Percentiles rank a stretch among this genome's conserved stretches.
Conservation (phyloP, 1,140 invertebrate species). For the Octopus sinensis region DNA sequence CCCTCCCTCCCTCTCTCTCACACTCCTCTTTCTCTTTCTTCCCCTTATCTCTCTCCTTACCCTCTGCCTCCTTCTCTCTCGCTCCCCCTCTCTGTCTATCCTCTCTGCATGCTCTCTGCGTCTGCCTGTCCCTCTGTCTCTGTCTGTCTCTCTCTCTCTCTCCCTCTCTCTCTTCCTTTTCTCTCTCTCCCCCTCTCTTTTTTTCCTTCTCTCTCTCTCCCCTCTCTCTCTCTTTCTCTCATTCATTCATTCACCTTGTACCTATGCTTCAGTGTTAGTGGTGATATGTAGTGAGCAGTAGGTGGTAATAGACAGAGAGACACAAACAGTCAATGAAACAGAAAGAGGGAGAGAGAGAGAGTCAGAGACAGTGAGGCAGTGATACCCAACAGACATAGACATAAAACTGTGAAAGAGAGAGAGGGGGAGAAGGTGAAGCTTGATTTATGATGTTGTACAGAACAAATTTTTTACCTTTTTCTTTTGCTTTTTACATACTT, state of each 20-base stretch:
- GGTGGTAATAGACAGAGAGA: no score
- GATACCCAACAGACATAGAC: no score
- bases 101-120: constrained; percentile 11
- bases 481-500: constrained; percentile 8
- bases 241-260: neutral
- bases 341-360: no score
- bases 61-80: constrained; percentile 1
- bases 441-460: no score
- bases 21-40: neutral
- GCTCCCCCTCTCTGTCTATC: constrained; percentile 1
- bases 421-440: no score
- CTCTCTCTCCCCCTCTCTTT: neutral
- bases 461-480: neutral
- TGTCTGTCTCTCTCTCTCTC: neutral
- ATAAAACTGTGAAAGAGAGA: no score
- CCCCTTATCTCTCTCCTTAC: neutral
- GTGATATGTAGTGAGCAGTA: no score
- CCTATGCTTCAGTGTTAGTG: no score
- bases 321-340: no score
- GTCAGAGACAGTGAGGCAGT: no score
- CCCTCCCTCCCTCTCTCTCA: neutral
- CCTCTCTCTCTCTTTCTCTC: constrained; percentile 2
- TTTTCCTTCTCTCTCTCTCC: neutral
- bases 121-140: constrained; percentile 9
- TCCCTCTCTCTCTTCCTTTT: constrained; percentile 12